phyloP scores from a whole-genome alignment of 2,113 vertebrate genomes.

The Corvus cornix region DNA sequence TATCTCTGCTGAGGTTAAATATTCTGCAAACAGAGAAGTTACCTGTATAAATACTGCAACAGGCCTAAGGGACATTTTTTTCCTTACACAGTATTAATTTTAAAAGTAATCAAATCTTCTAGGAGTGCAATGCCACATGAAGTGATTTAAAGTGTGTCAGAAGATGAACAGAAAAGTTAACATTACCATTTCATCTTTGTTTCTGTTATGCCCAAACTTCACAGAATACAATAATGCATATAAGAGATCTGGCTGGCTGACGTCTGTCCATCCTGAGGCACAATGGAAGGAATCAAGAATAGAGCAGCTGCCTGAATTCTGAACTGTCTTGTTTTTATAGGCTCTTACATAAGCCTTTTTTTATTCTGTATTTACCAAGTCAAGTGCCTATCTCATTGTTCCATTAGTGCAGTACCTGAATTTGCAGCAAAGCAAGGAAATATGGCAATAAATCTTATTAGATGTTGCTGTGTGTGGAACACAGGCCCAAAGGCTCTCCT shows the following conservation, averaged over 20 bases:
- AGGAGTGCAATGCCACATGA: not conserved
- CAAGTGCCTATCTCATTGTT: conserved; percentile 36
- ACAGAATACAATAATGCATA: not conserved
- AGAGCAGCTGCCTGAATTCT: conserved; percentile 13
- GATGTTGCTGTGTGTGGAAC: not conserved
- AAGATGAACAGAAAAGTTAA: not conserved
- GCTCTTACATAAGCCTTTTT: conserved; percentile 23
- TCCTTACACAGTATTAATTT: not conserved
- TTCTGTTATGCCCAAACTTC: not conserved
- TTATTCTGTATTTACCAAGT: not conserved
- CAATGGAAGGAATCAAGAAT: not conserved
- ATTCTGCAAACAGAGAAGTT: not conserved
- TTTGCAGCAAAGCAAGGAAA: conserved; percentile 14
- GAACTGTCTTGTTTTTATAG: not conserved
- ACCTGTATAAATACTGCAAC: not conserved
- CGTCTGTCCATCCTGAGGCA: not conserved
- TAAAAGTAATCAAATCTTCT: not conserved
- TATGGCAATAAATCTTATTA: conserved; percentile 20
- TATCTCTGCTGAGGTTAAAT: not conserved
- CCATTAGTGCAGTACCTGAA: not conserved
- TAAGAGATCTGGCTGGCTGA: not conserved
- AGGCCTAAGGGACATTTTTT: not conserved
- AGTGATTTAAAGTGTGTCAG: not conserved
- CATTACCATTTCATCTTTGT: not conserved
- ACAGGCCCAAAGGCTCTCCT: not conserved